Conservation (phyloP, 2,888 invertebrate genomes). For the Petrolisthes cinctipes region DNA sequence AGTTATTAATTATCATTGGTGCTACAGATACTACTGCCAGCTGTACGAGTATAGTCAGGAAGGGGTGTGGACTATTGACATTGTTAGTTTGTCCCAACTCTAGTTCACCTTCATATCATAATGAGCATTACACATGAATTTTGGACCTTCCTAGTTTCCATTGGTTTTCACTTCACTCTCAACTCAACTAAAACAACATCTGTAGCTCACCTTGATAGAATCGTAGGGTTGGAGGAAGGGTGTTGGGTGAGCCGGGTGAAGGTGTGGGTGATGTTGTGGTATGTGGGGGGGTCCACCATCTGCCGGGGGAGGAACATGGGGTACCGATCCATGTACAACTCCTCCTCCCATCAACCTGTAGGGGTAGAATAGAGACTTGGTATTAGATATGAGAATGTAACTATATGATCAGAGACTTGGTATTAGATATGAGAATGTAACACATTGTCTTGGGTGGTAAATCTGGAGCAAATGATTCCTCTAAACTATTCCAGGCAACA, state of each 20-base stretch:
- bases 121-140: not conserved
- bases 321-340: conserved; percentile 18
- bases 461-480: no score
- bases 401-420: no score
- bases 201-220: conserved; percentile 23
- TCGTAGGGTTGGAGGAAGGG: conserved; percentile 34
- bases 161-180: not conserved
- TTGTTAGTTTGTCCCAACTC: no score
- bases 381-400: not conserved
- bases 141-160: not conserved
- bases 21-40: no score
- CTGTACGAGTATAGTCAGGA: no score
- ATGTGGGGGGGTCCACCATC: not conserved
- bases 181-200: not conserved
- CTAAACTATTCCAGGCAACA: no score
- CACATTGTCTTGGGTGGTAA: no score
- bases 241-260: conserved; percentile 17
- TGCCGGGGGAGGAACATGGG: not conserved
- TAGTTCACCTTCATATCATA: not conserved
- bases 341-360: conserved; percentile 17
- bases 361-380: not conserved
- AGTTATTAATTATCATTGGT: no score
- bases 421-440: no score
- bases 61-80: no score
- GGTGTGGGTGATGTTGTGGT: conserved; percentile 4